phyloP scores from a whole-genome alignment of 1,140 invertebrate species.

The Brachionus koreanus region DNA sequence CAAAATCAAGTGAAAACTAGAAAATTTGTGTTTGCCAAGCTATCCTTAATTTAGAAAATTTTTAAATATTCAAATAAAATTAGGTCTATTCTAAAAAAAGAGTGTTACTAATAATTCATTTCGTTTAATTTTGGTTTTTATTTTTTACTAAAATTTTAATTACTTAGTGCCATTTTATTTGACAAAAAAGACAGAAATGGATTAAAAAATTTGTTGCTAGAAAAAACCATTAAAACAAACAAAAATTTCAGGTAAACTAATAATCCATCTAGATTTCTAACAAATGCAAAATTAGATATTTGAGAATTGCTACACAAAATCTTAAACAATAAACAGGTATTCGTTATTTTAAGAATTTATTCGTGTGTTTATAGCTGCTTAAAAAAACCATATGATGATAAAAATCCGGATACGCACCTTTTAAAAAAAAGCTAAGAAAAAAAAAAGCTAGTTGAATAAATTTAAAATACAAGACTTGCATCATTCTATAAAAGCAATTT shows the following conservation, averaged over 20 bases:
- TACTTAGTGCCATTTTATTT: background rate
- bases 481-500: background rate
- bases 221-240: background rate
- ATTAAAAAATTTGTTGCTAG: background rate
- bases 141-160: background rate
- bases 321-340: background rate
- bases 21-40: too few relatives aligned
- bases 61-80: background rate
- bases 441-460: background rate
- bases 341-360: background rate
- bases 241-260: constrained; percentile 1
- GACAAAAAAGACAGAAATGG: background rate
- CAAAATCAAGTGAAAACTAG: too few relatives aligned
- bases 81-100: background rate
- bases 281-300: background rate
- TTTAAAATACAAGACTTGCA: background rate
- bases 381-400: background rate
- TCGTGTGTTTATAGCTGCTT: background rate
- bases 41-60: too few relatives aligned
- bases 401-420: background rate
- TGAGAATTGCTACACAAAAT: background rate
- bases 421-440: background rate
- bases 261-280: background rate
- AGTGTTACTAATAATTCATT: background rate
- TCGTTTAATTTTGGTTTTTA: background rate